A percentile compares a stretch with the other conserved stretches of the same genome.
Evolutionary conservation across 2,797 vertebrate species (phyloP).

Genomic region (Buphagus erythrorhynchus): DNA sequence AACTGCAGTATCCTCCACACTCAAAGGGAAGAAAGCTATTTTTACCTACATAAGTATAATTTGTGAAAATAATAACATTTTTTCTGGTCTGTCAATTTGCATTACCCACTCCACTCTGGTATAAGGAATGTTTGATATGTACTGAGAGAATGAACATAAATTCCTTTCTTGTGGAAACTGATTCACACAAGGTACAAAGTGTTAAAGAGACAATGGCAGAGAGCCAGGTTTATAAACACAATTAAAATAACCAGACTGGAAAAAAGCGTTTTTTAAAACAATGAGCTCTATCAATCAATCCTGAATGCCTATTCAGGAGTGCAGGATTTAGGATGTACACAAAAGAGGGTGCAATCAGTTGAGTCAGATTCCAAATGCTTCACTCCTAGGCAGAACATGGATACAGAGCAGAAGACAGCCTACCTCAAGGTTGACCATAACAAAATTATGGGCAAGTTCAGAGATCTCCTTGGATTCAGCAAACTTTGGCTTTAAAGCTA

Average conservation of each 20-base stretch:
- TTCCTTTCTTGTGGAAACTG: background rate
- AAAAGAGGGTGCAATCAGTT: background rate
- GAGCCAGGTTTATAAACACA: background rate
- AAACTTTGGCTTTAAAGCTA: slow-evolving; percentile 97
- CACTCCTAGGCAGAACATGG: background rate
- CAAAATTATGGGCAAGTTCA: slow-evolving; percentile 96
- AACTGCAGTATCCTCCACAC: background rate
- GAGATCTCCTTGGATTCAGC: slow-evolving; percentile 97
- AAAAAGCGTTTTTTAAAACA: background rate
- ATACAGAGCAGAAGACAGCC: slow-evolving; percentile 40
- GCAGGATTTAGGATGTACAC: background rate
- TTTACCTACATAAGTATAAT: background rate
- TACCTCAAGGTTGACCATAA: slow-evolving; percentile 98
- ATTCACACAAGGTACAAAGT: background rate
- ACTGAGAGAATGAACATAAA: background rate
- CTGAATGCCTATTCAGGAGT: background rate
- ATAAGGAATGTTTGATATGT: background rate
- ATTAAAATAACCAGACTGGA: background rate
- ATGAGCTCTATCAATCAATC: background rate
- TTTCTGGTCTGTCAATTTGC: background rate
- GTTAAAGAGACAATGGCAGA: background rate
- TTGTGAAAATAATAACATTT: background rate
- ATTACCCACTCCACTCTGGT: background rate
- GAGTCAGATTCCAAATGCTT: background rate
- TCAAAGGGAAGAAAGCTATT: background rate